Conservation (phyloP, 2,888 invertebrate genomes). For the Rotaria socialis region DNA sequence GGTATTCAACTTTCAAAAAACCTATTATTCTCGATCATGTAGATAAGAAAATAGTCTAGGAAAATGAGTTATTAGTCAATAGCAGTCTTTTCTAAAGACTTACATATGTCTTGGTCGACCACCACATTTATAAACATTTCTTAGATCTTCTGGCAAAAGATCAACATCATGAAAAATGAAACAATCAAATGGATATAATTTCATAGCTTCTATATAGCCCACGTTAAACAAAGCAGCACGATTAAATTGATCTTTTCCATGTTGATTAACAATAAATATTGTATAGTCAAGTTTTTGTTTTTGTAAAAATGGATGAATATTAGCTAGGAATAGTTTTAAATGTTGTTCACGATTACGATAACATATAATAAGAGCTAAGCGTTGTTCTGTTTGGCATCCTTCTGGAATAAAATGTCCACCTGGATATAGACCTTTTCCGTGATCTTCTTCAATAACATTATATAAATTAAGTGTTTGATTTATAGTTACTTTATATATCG, state of each 20-base stretch:
- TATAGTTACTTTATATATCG: background rate
- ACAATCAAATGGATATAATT: conserved; percentile 71
- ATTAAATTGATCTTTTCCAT: conserved; percentile 69
- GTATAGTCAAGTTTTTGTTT: conserved; percentile 33
- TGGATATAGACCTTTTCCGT: background rate
- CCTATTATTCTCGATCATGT: no score
- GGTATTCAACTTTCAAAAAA: no score
- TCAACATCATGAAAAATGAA: conserved; percentile 95
- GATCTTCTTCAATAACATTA: background rate
- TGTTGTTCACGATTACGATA: conserved; percentile 27
- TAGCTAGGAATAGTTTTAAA: conserved; percentile 15
- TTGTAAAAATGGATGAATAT: conserved; percentile 37
- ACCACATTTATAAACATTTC: conserved; percentile 85
- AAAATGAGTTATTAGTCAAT: no score
- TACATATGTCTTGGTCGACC: conserved; percentile 80
- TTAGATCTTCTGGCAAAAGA: conserved; percentile 81
- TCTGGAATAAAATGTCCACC: background rate
- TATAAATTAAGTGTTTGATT: background rate
- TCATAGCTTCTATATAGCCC: conserved; percentile 83
- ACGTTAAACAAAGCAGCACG: conserved; percentile 94
- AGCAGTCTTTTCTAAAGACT: background rate
- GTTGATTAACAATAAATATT: conserved; percentile 4
- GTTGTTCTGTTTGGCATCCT: background rate
- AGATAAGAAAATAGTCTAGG: no score
- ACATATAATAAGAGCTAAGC: conserved; percentile 24